Evolutionary conservation across 1,140 invertebrate genomes (phyloP).

Genomic region (Hyposmocoma kahamanoa): DNA sequence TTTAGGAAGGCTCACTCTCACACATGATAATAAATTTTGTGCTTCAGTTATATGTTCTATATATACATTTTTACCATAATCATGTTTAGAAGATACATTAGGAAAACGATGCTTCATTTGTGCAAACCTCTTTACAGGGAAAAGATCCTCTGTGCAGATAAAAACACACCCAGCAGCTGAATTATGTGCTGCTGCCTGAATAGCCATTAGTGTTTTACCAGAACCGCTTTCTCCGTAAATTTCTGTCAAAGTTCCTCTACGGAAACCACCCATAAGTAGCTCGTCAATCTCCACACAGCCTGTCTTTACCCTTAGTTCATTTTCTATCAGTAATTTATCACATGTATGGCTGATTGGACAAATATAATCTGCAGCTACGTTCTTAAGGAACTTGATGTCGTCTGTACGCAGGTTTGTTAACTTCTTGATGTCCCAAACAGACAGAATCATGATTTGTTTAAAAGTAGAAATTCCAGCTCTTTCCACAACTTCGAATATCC

Average conservation of each 20-base stretch:
- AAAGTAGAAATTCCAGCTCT: conserved; percentile 38
- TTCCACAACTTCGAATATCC: conserved; percentile 43
- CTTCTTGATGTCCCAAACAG: conserved; percentile 51
- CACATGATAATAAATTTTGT: conserved; percentile 42
- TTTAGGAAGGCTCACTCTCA: conserved; percentile 43
- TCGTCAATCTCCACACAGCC: conserved; percentile 78
- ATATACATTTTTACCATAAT: conserved; percentile 44
- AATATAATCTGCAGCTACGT: conserved; percentile 25
- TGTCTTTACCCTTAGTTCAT: conserved; percentile 57
- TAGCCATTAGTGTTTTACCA: conserved; percentile 90
- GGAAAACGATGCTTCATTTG: conserved; percentile 33
- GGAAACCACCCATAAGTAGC: conserved; percentile 81
- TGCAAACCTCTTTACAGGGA: conserved; percentile 53
- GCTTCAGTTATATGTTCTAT: conserved; percentile 56
- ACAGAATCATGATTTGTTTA: conserved; percentile 46
- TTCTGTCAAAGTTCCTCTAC: conserved; percentile 84
- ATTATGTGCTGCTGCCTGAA: conserved; percentile 77
- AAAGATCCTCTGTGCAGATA: conserved; percentile 61
- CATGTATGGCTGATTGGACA: conserved; percentile 23
- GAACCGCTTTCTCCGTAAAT: conserved; percentile 86
- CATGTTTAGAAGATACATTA: conserved; percentile 8
- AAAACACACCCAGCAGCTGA: conserved; percentile 38
- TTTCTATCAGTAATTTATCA: conserved; percentile 14
- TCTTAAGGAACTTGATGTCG: conserved; percentile 50
- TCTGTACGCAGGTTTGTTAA: conserved; percentile 37